phyloP scores from a whole-genome alignment of 1,140 invertebrate genomes.

The Saxidomus purpurata region DNA sequence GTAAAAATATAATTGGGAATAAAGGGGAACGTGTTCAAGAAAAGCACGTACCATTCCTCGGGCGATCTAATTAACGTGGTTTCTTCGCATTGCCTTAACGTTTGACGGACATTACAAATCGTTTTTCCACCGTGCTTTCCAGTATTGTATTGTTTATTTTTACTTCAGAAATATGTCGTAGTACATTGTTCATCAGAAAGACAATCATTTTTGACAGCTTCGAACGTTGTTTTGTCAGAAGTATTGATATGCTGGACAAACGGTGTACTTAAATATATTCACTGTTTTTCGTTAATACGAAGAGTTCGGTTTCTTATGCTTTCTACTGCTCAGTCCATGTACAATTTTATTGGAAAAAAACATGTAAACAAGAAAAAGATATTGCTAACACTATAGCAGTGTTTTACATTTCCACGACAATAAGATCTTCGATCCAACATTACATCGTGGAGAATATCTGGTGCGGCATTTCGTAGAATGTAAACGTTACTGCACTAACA shows the following conservation, averaged over 20 bases:
- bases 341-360: no score
- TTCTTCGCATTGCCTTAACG: not conserved
- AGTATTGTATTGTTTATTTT: not conserved
- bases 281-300: no score
- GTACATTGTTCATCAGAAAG: not conserved
- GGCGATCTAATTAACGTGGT: conserved; percentile 27
- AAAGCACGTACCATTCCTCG: not conserved
- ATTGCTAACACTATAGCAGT: no score
- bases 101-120: conserved; percentile 9
- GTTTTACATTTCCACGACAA: no score
- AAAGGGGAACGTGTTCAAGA: conserved; percentile 29
- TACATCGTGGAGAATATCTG: no score
- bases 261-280: not conserved
- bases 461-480: no score
- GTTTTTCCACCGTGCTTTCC: not conserved
- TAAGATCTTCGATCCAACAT: no score
- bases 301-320: no score
- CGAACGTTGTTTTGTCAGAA: not conserved
- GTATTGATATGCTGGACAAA: not conserved
- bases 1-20: conserved; percentile 25
- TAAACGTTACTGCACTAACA: no score
- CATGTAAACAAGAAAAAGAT: no score
- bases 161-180: not conserved
- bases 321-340: no score
- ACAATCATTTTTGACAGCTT: conserved; percentile 20